phyloP scores from a whole-genome alignment of 2,888 invertebrate species.

The Habroteleia sp. region DNA sequence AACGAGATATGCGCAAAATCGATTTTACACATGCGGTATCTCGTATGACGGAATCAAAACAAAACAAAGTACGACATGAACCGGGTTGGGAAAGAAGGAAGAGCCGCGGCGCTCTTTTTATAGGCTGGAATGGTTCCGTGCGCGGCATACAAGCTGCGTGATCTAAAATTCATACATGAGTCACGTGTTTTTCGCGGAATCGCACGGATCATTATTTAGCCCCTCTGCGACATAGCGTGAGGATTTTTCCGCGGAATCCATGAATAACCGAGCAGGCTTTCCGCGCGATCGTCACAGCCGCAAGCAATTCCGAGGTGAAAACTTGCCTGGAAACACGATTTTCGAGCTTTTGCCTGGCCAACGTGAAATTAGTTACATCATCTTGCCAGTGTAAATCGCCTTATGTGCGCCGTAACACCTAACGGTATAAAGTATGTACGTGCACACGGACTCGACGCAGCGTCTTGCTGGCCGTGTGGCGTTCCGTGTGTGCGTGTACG shows the following conservation, averaged over 20 bases:
- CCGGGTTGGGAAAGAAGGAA: conserved; percentile 31
- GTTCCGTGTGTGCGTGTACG: not conserved
- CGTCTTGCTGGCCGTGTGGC: conserved; percentile 7
- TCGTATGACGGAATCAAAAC: conserved; percentile 37
- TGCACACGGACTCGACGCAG: conserved; percentile 16
- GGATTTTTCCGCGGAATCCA: conserved; percentile 35
- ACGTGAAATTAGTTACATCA: conserved; percentile 50
- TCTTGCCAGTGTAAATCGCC: conserved; percentile 47
- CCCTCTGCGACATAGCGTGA: conserved; percentile 10
- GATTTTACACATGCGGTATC: conserved; percentile 30
- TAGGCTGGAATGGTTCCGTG: conserved; percentile 32
- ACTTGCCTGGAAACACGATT: conserved; percentile 27
- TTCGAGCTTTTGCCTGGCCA: conserved; percentile 27
- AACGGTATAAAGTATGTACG: conserved; percentile 51
- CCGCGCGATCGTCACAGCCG: conserved; percentile 11
- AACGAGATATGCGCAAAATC: conserved; percentile 13
- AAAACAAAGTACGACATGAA: conserved; percentile 37
- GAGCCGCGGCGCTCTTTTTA: conserved; percentile 25
- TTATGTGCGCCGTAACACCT: conserved; percentile 48
- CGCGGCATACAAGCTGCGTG: conserved; percentile 28
- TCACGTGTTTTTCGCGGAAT: conserved; percentile 32
- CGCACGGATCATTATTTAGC: conserved; percentile 41
- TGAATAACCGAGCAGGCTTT: conserved; percentile 22
- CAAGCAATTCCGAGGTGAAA: conserved; percentile 28
- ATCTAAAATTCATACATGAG: conserved; percentile 50